phyloP scores from a whole-genome alignment of 2,113 vertebrate genomes.

The Atlantisia rogersi region DNA sequence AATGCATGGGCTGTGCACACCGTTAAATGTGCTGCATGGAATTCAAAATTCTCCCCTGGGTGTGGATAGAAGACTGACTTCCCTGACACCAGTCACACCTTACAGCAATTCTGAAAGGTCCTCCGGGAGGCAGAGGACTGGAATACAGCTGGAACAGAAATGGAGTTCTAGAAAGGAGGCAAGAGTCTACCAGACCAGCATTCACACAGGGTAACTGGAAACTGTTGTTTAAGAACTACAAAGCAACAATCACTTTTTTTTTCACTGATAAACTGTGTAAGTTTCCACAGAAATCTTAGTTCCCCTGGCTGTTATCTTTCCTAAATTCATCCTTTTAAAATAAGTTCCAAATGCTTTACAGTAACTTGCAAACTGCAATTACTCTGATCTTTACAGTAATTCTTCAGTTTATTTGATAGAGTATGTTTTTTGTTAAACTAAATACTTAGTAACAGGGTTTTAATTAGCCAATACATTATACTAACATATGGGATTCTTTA shows the following conservation, averaged over 20 bases:
- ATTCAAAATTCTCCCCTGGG: not conserved
- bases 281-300: not conserved
- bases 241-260: not conserved
- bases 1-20: rapidly evolving
- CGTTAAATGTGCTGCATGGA: not conserved
- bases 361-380: not conserved
- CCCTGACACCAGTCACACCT: not conserved
- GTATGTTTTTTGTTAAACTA: constrained; percentile 4
- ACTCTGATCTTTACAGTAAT: not conserved
- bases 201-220: not conserved
- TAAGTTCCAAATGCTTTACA: not conserved
- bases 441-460: not conserved
- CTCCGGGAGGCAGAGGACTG: not conserved
- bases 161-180: not conserved
- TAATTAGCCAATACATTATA: constrained; percentile 14
- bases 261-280: not conserved
- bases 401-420: not conserved
- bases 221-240: not conserved
- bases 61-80: not conserved
- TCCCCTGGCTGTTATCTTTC: not conserved
- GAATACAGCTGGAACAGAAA: not conserved
- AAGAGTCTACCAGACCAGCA: not conserved
- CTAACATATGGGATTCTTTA: not conserved
- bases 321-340: not conserved
- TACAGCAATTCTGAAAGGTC: not conserved